Conservation (phyloP, 1,140 invertebrate species). For the Cydia splendana region DNA sequence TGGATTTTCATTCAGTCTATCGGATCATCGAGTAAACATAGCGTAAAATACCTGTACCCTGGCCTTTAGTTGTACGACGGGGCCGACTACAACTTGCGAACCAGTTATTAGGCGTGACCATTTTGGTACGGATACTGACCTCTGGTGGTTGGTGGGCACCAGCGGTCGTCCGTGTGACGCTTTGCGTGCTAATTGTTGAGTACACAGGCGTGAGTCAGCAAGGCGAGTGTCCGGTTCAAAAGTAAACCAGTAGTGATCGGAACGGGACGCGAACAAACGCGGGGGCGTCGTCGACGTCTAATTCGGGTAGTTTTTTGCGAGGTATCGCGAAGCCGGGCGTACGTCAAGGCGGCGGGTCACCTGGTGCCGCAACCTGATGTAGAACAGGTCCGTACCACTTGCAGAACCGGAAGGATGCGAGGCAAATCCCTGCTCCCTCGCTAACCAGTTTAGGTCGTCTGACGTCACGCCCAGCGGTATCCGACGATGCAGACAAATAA, state of each 20-base stretch:
- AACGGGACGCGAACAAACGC: conserved; percentile 36
- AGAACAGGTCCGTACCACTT: conserved; percentile 76
- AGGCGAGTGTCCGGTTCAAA: conserved; percentile 57
- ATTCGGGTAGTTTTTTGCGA: conserved; percentile 41
- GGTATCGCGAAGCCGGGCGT: conserved; percentile 41
- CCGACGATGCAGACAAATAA: conserved; percentile 78
- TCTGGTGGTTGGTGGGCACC: conserved; percentile 71
- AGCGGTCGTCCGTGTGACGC: conserved; percentile 62
- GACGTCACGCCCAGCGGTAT: conserved; percentile 79
- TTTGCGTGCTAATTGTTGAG: conserved; percentile 73
- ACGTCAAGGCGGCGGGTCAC: conserved; percentile 65
- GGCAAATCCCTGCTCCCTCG: conserved; percentile 79
- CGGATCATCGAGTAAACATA: conserved; percentile 69
- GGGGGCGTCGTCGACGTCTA: conserved; percentile 36
- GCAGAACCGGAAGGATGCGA: conserved; percentile 79
- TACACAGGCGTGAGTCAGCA: conserved; percentile 69
- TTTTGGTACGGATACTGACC: conserved; percentile 78
- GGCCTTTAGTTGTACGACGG: conserved; percentile 73
- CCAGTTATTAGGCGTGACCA: conserved; percentile 79
- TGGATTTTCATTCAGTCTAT: conserved; percentile 60
- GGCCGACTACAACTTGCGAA: conserved; percentile 75
- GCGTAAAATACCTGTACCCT: conserved; percentile 74
- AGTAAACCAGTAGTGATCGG: conserved; percentile 50
- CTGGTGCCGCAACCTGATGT: conserved; percentile 71
- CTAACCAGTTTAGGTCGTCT: conserved; percentile 79